phyloP scores from a whole-genome alignment of 2,888 invertebrate species.

The Andrena camellia region DNA sequence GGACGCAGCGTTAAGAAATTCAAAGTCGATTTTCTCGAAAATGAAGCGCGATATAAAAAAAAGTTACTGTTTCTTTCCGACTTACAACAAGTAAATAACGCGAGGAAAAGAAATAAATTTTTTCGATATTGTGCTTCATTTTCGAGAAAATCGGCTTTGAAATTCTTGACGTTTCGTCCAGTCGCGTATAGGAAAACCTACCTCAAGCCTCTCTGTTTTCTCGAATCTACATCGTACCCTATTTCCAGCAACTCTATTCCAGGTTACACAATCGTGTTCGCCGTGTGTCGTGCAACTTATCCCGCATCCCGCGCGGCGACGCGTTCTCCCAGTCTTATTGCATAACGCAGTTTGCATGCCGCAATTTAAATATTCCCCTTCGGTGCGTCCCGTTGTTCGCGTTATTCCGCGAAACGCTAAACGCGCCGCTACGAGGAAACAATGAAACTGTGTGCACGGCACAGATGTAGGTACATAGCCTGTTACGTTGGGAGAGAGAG shows the following conservation, averaged over 20 bases:
- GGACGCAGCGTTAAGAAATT: too few relatives aligned
- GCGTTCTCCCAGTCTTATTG: conserved; percentile 36
- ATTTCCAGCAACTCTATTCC: not conserved
- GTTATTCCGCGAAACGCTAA: conserved; percentile 24
- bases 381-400: conserved; percentile 23
- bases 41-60: too few relatives aligned
- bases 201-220: not conserved
- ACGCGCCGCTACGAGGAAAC: conserved; percentile 10
- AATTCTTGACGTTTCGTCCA: not conserved
- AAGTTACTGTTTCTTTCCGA: too few relatives aligned
- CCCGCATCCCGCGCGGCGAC: conserved; percentile 23
- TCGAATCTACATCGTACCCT: not conserved
- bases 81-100: too few relatives aligned
- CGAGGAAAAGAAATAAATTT: too few relatives aligned
- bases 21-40: too few relatives aligned
- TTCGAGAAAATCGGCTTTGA: too few relatives aligned
- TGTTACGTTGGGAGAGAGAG: not conserved
- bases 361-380: conserved; percentile 54
- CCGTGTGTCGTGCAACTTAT: conserved; percentile 42
- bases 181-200: not conserved
- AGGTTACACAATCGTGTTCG: conserved; percentile 41
- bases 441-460: conserved; percentile 1
- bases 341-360: conserved; percentile 43
- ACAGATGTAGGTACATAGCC: not conserved
- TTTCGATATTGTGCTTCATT: too few relatives aligned